A percentile compares a stretch with the other conserved stretches of the same genome.
Evolutionary conservation across 2,113 vertebrate genomes (phyloP).

Genomic region (Pituophis catenifer): DNA sequence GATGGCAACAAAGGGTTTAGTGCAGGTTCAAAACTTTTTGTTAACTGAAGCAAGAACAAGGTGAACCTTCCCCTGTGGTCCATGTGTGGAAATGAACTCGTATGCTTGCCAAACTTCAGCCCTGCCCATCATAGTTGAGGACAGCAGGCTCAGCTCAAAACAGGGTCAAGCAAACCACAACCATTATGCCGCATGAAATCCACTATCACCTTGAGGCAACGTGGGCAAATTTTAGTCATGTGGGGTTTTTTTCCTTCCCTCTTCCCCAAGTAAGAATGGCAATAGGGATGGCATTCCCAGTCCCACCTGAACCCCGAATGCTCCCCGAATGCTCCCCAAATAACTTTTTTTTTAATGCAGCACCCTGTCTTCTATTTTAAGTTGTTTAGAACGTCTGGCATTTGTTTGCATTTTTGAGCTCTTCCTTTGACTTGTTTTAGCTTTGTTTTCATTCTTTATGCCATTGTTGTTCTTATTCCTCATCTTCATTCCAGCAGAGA

Average conservation of each 20-base stretch:
- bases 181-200: background rate
- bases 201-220: background rate
- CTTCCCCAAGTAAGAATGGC: background rate
- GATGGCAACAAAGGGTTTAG: background rate
- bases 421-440: background rate
- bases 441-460: background rate
- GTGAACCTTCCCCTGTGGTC: background rate
- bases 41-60: background rate
- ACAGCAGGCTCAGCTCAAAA: background rate
- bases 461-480: background rate
- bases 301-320: background rate
- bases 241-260: background rate
- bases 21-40: background rate
- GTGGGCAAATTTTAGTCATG: background rate
- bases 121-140: background rate
- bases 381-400: background rate
- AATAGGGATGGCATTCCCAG: background rate
- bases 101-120: background rate
- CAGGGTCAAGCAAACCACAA: background rate
- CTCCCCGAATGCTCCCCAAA: background rate
- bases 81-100: background rate
- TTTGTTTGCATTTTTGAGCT: background rate
- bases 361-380: background rate
- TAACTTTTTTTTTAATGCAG: background rate
- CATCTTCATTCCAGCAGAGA: background rate